Percentiles rank a stretch among this genome's conserved stretches.
Evolutionary conservation across 2,113 vertebrate genomes (phyloP).

Genomic region (Gracilinanus agilis): DNA sequence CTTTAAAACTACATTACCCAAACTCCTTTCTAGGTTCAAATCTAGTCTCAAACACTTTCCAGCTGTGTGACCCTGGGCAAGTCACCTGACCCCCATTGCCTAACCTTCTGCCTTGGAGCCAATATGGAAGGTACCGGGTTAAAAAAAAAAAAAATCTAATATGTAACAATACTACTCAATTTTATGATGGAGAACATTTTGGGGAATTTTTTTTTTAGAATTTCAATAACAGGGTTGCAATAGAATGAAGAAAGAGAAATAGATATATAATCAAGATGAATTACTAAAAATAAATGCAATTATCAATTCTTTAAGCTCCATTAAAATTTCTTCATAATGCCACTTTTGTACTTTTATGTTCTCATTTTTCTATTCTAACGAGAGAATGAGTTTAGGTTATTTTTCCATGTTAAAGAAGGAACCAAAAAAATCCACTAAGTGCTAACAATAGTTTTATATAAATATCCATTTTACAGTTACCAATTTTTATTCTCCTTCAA

Average conservation of each 20-base stretch:
- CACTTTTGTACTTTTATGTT: background rate
- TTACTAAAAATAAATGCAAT: background rate
- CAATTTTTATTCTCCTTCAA: conserved; percentile 31
- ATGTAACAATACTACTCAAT: too few species aligned
- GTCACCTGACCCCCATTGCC: too few species aligned
- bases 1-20: too few species aligned
- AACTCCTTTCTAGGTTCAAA: too few species aligned
- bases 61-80: too few species aligned
- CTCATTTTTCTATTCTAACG: conserved; percentile 17
- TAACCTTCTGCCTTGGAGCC: too few species aligned
- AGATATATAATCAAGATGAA: background rate
- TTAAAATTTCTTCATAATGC: conserved; percentile 8
- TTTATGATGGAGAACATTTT: background rate
- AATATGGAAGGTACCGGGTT: too few species aligned
- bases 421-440: background rate
- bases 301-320: background rate
- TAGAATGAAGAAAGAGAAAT: conserved; percentile 29
- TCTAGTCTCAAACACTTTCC: too few species aligned
- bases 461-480: background rate
- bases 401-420: background rate
- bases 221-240: conserved; percentile 27
- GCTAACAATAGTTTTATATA: conserved; percentile 28
- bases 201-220: background rate
- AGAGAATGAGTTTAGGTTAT: background rate
- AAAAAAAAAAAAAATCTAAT: too few species aligned